A percentile compares a stretch with the other conserved stretches of the same genome.
phyloP scores from a whole-genome alignment of 2,888 invertebrate species.

The Stramonita haemastoma region DNA sequence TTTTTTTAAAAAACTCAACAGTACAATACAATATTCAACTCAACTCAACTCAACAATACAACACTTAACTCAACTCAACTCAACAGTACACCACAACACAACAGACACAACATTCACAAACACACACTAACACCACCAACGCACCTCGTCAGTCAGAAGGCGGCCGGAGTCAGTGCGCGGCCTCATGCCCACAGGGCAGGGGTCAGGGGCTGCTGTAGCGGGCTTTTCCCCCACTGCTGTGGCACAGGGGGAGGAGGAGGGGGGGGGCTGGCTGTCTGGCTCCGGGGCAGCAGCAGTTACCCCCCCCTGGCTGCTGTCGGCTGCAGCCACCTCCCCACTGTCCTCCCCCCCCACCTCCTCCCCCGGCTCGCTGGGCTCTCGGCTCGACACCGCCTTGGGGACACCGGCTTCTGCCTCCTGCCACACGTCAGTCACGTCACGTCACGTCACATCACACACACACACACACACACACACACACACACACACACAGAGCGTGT shows the following conservation, averaged over 20 bases:
- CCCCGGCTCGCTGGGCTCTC: constrained; percentile 78
- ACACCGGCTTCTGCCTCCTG: constrained; percentile 40
- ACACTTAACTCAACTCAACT: background rate
- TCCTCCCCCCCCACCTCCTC: constrained; percentile 69
- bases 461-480: too few species aligned
- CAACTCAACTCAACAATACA: too few species aligned
- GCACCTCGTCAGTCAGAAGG: constrained; percentile 88
- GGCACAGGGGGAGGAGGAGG: too few species aligned
- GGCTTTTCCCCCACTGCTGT: background rate
- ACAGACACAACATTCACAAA: background rate
- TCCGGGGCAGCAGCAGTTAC: background rate
- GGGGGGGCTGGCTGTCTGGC: background rate
- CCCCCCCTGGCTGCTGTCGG: background rate
- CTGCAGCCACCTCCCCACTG: background rate
- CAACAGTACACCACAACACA: background rate
- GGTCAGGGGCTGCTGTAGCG: background rate
- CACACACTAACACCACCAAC: constrained; percentile 25
- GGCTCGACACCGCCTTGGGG: constrained; percentile 31
- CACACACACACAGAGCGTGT: too few species aligned
- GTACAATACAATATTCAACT: too few species aligned
- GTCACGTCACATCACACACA: too few species aligned
- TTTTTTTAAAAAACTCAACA: too few species aligned
- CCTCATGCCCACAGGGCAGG: constrained; percentile 37
- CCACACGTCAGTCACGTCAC: background rate
- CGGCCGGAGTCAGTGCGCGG: constrained; percentile 90